Conservation (phyloP, 2,797 vertebrate genomes). For the Morus bassanus region DNA sequence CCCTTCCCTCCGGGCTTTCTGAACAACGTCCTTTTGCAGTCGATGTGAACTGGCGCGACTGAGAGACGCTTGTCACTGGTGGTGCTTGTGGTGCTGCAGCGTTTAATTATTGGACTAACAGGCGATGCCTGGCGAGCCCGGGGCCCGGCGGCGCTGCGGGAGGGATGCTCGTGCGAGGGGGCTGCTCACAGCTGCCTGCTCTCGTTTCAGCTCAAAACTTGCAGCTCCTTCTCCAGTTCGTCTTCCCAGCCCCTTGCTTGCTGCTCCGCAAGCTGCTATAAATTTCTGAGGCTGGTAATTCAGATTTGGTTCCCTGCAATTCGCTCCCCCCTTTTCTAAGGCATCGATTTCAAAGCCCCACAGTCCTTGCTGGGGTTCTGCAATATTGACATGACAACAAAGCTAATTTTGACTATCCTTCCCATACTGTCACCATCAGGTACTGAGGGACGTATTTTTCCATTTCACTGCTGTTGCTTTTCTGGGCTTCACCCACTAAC, state of each 20-base stretch:
- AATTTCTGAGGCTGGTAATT: neutral
- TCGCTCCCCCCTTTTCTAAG: neutral
- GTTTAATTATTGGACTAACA: neutral
- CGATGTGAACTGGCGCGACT: accelerated
- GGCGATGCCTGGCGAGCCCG: neutral
- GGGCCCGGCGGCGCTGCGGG: no score
- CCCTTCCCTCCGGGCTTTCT: neutral
- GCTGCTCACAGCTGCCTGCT: neutral
- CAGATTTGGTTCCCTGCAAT: no score
- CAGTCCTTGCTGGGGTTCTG: neutral
- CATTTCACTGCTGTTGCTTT: neutral
- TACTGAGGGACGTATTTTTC: neutral
- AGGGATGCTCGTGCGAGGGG: neutral
- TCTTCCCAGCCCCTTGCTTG: neutral
- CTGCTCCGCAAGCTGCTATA: no score
- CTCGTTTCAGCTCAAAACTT: neutral
- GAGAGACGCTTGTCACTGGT: neutral
- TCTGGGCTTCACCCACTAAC: neutral
- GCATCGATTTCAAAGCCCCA: neutral
- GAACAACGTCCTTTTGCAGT: accelerated
- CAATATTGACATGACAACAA: accelerated
- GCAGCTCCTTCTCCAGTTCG: accelerated
- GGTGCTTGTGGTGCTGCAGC: neutral
- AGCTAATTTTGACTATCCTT: neutral
- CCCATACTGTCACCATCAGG: accelerated